Conservation (phyloP, 2,888 invertebrate genomes). For the Halictus quadricinctus region DNA sequence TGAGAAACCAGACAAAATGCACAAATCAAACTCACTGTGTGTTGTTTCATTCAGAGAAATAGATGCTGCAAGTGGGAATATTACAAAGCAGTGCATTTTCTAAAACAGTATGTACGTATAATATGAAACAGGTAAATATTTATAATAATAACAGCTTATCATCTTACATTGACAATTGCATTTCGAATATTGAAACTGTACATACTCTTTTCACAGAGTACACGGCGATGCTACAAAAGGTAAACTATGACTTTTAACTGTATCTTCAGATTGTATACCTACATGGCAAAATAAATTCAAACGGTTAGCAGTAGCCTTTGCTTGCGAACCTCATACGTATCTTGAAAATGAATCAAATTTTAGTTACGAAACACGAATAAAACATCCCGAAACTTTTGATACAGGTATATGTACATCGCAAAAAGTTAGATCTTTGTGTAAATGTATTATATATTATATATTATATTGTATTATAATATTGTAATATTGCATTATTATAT, state of each 20-base stretch:
- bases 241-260: slow-evolving; percentile 42
- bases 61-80: too few species aligned
- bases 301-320: background rate
- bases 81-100: too few species aligned
- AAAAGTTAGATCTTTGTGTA: background rate
- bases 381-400: background rate
- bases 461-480: too few species aligned
- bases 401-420: background rate
- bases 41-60: too few species aligned
- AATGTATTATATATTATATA: too few species aligned
- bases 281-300: slow-evolving; percentile 13
- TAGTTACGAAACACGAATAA: background rate
- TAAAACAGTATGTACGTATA: too few species aligned
- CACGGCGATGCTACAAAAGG: slow-evolving; percentile 41
- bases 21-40: too few species aligned
- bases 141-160: slow-evolving; percentile 55
- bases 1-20: too few species aligned
- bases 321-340: background rate
- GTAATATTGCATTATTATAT: too few species aligned
- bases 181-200: slow-evolving; percentile 51
- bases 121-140: slow-evolving; percentile 14
- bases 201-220: slow-evolving; percentile 60
- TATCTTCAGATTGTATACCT: slow-evolving; percentile 47
- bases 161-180: slow-evolving; percentile 49
- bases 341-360: background rate